Evolutionary conservation across 2,113 vertebrate species (phyloP), one percentile per base, ranked within the genome.

Genomic region (Austrofundulus limnaeus): DNA sequence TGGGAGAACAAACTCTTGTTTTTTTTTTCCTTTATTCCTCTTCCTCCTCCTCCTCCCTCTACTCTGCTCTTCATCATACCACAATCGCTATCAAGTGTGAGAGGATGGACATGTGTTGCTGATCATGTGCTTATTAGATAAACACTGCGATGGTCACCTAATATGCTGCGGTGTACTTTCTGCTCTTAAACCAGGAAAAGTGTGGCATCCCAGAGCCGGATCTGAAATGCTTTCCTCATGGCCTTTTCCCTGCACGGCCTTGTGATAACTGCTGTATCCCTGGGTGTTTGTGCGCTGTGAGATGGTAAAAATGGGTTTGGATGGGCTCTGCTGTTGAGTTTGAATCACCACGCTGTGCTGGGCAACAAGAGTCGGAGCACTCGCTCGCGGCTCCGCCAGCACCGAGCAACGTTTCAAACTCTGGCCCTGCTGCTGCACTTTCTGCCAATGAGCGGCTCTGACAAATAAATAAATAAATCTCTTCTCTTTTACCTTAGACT

Each of bases 1-100:
- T 81, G 85, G 87, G 85, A 88, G 82, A 86, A 86, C 71, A 87
- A 89, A 84, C 80, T 85, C 74, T 85, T n/a, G n/a, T n/a, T n/a
- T n/a, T n/a, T n/a, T n/a, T 72, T 67, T 72, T 75, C 70, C 39
- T 61, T 68, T 64, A 56, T 49, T 47, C 62, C 45, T 66, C 48
- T n/a, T 34, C 60, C 59, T 17, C 41, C 15, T 8, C 53, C 14
- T 48, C 53, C 14, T 48, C 60, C 62, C 61, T 73, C 73, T 70
- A 20, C 49, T 49, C 81, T 83, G 78, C 80, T 90, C 72, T 89
- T 86, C 86, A 77, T 89, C 82, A 87, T 71, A 78, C 81, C 84
- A 72, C 78, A 77, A 76, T 86, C 56, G 62, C 85, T 81, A 87
- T 84, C 69, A 75, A 86, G 80, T 90, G 82, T 82, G 89, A 89